Percentiles rank a stretch among this genome's conserved stretches.
Conservation (phyloP, 2,113 vertebrate species). For the Carlito syrichta region DNA sequence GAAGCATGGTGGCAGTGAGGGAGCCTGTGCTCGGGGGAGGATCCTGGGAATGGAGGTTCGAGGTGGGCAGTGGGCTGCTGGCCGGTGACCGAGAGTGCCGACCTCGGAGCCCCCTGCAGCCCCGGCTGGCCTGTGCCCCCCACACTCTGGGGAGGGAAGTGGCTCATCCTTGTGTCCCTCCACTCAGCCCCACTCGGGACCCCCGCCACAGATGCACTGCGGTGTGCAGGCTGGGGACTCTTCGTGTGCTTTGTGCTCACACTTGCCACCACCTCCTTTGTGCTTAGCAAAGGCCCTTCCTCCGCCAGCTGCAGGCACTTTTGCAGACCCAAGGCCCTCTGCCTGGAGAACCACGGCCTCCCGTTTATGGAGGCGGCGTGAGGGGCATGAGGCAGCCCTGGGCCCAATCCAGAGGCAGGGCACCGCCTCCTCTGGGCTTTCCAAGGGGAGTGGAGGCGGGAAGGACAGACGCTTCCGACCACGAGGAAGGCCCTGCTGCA, state of each 20-base stretch:
- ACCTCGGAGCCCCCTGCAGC: too few species aligned
- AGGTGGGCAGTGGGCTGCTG: not conserved
- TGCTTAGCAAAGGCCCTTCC: slow-evolving; percentile 3
- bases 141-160: not conserved
- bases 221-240: not conserved
- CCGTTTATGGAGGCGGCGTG: slow-evolving; percentile 51
- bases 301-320: slow-evolving; percentile 28
- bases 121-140: too few species aligned
- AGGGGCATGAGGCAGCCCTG: slow-evolving; percentile 23
- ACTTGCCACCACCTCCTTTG: slow-evolving; percentile 25
- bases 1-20: not conserved
- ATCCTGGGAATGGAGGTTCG: not conserved
- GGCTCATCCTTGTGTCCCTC: not conserved
- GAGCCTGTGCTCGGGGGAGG: not conserved
- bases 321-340: slow-evolving; percentile 45
- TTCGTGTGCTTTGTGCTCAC: not conserved
- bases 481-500: not conserved
- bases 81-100: too few species aligned
- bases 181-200: not conserved
- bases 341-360: not conserved
- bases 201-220: not conserved
- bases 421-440: not conserved
- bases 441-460: not conserved
- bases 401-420: slow-evolving; percentile 27
- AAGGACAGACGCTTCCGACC: not conserved